Percentiles rank a stretch among this genome's conserved stretches.
Conservation (phyloP, 2,797 vertebrate species). For the Scolopax bukidnonensis region DNA sequence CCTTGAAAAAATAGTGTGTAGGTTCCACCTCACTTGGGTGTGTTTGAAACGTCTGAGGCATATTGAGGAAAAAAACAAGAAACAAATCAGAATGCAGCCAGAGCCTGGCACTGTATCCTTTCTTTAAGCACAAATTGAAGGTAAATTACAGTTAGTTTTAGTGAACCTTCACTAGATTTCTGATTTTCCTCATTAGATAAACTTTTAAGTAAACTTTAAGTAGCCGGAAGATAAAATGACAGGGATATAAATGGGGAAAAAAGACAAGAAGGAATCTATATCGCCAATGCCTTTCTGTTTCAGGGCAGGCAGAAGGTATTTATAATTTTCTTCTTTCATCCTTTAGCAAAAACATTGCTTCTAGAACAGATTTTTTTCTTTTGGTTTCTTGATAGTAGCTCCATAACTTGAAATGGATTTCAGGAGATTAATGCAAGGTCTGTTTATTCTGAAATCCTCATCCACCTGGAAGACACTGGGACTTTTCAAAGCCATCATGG, state of each 20-base stretch:
- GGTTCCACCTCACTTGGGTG: background rate
- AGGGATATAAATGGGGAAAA: background rate
- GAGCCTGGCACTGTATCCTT: background rate
- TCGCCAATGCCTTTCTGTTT: background rate
- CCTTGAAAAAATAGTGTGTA: background rate
- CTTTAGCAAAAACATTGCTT: background rate
- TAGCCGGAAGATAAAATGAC: background rate
- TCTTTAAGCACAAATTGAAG: background rate
- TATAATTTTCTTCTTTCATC: background rate
- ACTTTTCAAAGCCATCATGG: background rate
- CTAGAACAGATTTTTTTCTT: background rate
- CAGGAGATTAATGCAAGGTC: background rate
- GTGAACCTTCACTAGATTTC: background rate
- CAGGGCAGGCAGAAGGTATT: background rate
- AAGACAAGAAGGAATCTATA: background rate
- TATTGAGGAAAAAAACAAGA: background rate
- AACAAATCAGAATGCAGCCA: background rate
- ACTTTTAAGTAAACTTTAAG: background rate
- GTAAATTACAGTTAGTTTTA: background rate
- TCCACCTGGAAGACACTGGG: background rate
- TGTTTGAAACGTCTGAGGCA: background rate
- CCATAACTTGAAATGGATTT: background rate
- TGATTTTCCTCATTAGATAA: background rate
- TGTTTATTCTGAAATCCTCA: background rate
- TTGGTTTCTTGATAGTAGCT: background rate